phyloP scores from a whole-genome alignment of 2,113 vertebrate species.

The Naja naja region DNA sequence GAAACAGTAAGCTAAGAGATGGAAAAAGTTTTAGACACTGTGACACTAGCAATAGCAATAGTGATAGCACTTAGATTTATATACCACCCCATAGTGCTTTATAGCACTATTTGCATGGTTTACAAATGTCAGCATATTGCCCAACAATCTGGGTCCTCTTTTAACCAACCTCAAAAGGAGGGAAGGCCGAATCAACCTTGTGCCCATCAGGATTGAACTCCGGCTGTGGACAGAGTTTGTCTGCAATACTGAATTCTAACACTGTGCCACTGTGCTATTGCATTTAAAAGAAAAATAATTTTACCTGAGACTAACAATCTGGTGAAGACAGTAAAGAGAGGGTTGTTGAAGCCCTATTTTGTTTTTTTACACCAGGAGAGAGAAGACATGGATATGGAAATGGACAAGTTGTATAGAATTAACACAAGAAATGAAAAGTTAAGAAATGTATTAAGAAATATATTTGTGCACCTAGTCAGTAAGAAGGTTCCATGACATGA shows the following conservation, averaged over 20 bases:
- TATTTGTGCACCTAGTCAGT: not conserved
- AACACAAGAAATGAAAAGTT: not conserved
- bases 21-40: not conserved
- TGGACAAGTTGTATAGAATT: not conserved
- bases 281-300: not conserved
- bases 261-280: not conserved
- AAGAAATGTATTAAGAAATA: not conserved
- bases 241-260: not conserved
- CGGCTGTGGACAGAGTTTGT: not conserved
- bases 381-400: not conserved
- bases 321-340: not conserved
- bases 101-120: not conserved
- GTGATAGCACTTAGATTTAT: not conserved
- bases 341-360: not conserved
- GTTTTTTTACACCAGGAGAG: not conserved
- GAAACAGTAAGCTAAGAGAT: not conserved
- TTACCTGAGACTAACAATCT: not conserved
- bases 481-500: not conserved
- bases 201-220: not conserved
- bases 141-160: not conserved
- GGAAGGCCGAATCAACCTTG: not conserved
- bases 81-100: not conserved
- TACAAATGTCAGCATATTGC: not conserved
- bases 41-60: not conserved
- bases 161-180: not conserved